Evolutionary conservation across 2,113 vertebrate genomes (phyloP).

Genomic region (Himantopus leucocephalus): DNA sequence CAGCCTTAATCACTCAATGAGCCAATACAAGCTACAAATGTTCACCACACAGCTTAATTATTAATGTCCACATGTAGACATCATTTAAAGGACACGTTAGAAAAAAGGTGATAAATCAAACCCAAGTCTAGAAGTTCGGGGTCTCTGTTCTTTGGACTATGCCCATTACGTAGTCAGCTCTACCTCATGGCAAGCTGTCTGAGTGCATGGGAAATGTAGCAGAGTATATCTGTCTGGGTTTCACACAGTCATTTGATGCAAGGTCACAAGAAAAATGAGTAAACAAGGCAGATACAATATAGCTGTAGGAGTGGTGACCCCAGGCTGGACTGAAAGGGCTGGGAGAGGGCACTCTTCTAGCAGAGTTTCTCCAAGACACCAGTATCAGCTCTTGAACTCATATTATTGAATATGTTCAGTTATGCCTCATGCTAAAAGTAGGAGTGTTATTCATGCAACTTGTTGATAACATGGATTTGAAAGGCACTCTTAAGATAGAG

Average conservation of each 20-base stretch:
- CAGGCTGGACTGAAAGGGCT: background rate
- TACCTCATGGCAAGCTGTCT: background rate
- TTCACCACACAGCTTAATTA: background rate
- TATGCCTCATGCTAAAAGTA: background rate
- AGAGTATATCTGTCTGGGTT: background rate
- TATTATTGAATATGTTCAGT: background rate
- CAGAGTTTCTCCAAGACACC: background rate
- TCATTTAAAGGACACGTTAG: background rate
- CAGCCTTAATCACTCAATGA: background rate
- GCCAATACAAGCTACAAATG: background rate
- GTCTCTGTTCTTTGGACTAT: background rate
- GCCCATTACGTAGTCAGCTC: background rate
- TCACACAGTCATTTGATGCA: background rate
- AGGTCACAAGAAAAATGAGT: background rate
- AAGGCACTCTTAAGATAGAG: background rate
- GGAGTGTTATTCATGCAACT: background rate
- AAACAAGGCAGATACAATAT: background rate
- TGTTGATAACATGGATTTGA: background rate
- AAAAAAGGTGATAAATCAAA: background rate
- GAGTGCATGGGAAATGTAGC: background rate
- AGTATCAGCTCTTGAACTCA: background rate
- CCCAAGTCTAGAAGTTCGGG: background rate
- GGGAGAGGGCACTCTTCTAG: background rate
- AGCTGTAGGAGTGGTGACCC: background rate
- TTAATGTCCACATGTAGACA: background rate